Percentiles rank a stretch among this genome's conserved stretches.
These are phyloP conservation scores for Ooceraea biroi DNA, from an alignment of 1,140 invertebrate species.

Conservation along the genomic window DNA sequence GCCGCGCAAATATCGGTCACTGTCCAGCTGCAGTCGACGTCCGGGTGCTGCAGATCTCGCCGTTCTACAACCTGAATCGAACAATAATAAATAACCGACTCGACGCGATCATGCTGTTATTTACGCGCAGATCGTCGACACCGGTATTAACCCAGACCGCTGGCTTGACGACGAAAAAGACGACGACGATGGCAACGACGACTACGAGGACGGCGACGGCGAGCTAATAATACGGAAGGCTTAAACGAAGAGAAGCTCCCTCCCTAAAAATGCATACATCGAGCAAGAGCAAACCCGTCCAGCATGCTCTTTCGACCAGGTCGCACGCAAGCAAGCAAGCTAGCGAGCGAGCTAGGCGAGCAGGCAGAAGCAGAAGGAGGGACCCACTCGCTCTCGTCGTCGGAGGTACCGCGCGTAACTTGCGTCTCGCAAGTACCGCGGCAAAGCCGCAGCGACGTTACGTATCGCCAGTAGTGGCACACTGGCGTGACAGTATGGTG, in stretches of 20 bases:
- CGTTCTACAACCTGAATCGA: neutral
- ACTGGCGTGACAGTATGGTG: constrained; percentile 52
- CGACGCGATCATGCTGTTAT: neutral
- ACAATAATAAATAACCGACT: neutral
- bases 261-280: constrained; percentile 49
- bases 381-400: constrained; percentile 32
- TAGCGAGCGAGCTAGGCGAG: neutral
- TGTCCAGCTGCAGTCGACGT: neutral
- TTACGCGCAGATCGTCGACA: constrained; percentile 25
- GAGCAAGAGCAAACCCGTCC: constrained; percentile 37
- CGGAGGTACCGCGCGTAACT: constrained; percentile 34
- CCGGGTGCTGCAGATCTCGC: neutral
- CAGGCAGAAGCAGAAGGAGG: constrained; percentile 4
- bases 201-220: constrained; percentile 19
- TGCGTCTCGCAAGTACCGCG: constrained; percentile 48
- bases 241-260: constrained; percentile 28
- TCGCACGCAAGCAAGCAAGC: neutral
- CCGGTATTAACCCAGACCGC: constrained; percentile 26
- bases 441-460: constrained; percentile 46
- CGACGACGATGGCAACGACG: constrained; percentile 3
- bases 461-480: constrained; percentile 59
- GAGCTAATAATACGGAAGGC: constrained; percentile 48
- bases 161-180: neutral
- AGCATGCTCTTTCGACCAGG: constrained; percentile 31
- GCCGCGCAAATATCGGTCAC: constrained; percentile 6